Evolutionary conservation across 2,113 vertebrate species (phyloP).

Genomic region (Pardalotus punctatus): DNA sequence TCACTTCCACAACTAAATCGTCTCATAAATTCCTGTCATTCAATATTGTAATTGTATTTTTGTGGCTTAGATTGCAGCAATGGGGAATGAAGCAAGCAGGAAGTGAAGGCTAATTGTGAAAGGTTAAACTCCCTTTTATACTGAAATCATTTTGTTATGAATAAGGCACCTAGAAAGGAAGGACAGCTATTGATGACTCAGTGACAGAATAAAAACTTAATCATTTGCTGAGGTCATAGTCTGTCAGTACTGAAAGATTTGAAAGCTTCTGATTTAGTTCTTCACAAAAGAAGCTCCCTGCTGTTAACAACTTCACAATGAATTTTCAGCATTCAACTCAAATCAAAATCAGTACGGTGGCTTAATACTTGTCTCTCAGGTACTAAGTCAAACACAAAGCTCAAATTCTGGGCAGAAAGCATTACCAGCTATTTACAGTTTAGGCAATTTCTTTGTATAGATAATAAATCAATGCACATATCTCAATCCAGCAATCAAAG

Average conservation of each 20-base stretch:
- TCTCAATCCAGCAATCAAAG: background rate
- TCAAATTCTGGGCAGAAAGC: background rate
- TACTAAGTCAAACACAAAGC: background rate
- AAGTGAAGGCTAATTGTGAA: background rate
- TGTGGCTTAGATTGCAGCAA: background rate
- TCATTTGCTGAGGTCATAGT: background rate
- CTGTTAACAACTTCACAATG: background rate
- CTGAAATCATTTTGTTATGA: background rate
- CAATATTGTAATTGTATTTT: background rate
- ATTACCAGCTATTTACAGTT: background rate
- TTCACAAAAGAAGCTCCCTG: background rate
- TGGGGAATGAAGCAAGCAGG: background rate
- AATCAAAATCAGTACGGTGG: background rate
- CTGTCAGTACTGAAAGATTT: background rate
- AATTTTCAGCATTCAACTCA: conserved; percentile 1
- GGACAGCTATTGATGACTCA: background rate
- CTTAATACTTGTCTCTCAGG: background rate
- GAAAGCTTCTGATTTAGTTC: conserved; percentile 20
- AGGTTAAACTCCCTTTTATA: background rate
- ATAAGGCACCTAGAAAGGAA: conserved; percentile 1
- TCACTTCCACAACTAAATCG: background rate
- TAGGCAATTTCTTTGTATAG: background rate
- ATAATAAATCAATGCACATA: background rate
- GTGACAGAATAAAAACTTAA: background rate
- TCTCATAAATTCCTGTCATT: background rate